phyloP scores from a whole-genome alignment of 1,140 invertebrate species.

The Cephus cinctus region DNA sequence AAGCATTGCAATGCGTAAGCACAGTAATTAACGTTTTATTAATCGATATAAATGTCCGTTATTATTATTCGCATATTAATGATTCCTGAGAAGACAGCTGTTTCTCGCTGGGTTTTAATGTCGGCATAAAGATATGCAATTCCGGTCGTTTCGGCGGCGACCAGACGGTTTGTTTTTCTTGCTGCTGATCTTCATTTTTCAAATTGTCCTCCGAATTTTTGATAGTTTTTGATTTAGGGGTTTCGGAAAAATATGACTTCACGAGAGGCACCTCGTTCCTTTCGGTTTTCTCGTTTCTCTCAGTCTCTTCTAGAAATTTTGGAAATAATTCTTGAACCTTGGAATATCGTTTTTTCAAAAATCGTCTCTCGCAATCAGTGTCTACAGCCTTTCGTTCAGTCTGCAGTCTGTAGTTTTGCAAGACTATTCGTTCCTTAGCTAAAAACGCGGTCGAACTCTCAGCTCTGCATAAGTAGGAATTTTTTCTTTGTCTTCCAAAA shows the following conservation, averaged over 20 bases:
- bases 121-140: conserved; percentile 70
- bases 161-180: conserved; percentile 13
- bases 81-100: conserved; percentile 39
- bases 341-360: too few relatives aligned
- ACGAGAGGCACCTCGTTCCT: not conserved
- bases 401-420: conserved; percentile 26
- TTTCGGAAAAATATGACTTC: not conserved
- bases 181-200: not conserved
- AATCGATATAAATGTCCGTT: too few relatives aligned
- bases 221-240: too few relatives aligned
- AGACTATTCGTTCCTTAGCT: conserved; percentile 10
- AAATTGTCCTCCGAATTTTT: not conserved
- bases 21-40: not conserved
- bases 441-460: conserved; percentile 7
- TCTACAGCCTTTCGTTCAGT: not conserved
- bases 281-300: not conserved
- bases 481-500: not conserved
- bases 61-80: conserved; percentile 15
- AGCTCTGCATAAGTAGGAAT: too few relatives aligned
- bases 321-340: too few relatives aligned
- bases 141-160: conserved; percentile 42
- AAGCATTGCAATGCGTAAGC: too few relatives aligned
- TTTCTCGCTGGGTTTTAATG: conserved; percentile 39
- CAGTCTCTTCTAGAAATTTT: not conserved
- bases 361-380: too few relatives aligned